phyloP scores from a whole-genome alignment of 2,888 invertebrate species.

The Deilephila porcellus region DNA sequence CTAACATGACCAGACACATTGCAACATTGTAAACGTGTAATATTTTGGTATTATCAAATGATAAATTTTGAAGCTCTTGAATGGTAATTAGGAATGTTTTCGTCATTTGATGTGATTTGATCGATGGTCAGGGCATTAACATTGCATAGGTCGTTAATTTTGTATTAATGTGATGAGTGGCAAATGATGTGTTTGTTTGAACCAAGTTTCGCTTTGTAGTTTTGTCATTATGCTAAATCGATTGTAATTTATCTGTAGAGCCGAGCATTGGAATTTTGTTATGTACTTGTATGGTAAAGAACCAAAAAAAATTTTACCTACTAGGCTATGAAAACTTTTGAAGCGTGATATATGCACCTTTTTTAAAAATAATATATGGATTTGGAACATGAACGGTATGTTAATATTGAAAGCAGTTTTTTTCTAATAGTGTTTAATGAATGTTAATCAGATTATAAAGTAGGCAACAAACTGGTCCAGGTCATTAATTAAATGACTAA shows the following conservation, averaged over 20 bases:
- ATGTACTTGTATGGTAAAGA: not conserved
- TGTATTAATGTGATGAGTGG: not conserved
- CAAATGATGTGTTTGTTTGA: not conserved
- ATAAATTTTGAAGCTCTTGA: not conserved
- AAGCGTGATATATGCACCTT: not conserved
- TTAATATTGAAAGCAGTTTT: not conserved
- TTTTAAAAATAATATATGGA: not conserved
- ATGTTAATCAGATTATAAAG: not conserved
- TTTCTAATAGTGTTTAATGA: not conserved
- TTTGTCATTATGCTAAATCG: not conserved
- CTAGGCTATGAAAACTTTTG: not conserved
- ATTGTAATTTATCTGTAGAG: not conserved
- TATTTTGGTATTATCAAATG: not conserved
- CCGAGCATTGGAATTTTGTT: not conserved
- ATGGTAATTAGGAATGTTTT: not conserved
- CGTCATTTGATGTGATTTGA: not conserved
- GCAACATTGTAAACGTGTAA: conserved; percentile 2
- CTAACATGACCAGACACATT: conserved; percentile 17
- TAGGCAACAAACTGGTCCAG: not conserved
- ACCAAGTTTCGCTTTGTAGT: not conserved
- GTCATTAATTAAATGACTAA: no score
- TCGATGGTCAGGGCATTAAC: not conserved
- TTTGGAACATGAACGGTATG: not conserved
- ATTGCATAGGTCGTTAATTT: not conserved
- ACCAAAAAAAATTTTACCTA: not conserved